Conservation (phyloP, 2,888 invertebrate genomes). For the Acleris laterana region DNA sequence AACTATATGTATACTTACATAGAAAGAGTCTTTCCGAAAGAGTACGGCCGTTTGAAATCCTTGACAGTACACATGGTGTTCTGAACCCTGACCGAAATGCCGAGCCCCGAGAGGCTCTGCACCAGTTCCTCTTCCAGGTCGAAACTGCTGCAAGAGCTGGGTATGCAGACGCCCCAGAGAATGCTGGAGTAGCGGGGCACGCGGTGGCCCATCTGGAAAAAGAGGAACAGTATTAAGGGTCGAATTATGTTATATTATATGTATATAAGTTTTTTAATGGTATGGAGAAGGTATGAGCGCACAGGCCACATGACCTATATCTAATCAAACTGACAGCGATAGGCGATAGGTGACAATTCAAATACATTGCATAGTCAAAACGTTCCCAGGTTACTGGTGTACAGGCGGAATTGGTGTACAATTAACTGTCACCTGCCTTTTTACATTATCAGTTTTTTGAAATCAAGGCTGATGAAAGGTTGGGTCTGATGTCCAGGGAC, state of each 20-base stretch:
- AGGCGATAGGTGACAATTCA: too few relatives aligned
- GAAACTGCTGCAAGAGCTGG: constrained; percentile 79
- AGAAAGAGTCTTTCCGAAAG: constrained; percentile 72
- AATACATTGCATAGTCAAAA: too few relatives aligned
- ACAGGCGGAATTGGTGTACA: too few relatives aligned
- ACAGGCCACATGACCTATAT: too few relatives aligned
- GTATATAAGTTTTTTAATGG: background rate
- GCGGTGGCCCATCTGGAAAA: constrained; percentile 82
- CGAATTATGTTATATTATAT: too few relatives aligned
- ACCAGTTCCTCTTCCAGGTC: constrained; percentile 80
- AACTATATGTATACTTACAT: constrained; percentile 80
- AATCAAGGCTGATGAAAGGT: too few relatives aligned
- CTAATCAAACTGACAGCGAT: too few relatives aligned
- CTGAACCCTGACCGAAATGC: constrained; percentile 68
- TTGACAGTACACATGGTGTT: constrained; percentile 77
- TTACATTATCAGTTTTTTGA: too few relatives aligned
- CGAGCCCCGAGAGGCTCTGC: constrained; percentile 59
- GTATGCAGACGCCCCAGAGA: constrained; percentile 85
- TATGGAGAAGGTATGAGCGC: too few relatives aligned
- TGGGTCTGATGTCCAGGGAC: too few relatives aligned
- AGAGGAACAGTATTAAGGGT: background rate
- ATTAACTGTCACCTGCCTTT: too few relatives aligned
- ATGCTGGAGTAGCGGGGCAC: constrained; percentile 84
- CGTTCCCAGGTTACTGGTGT: too few relatives aligned
- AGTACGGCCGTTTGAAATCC: constrained; percentile 66